These are phyloP conservation scores for Drosophila mercatorum DNA, from an alignment of 2,888 invertebrate species.

Conservation along the genomic window DNA sequence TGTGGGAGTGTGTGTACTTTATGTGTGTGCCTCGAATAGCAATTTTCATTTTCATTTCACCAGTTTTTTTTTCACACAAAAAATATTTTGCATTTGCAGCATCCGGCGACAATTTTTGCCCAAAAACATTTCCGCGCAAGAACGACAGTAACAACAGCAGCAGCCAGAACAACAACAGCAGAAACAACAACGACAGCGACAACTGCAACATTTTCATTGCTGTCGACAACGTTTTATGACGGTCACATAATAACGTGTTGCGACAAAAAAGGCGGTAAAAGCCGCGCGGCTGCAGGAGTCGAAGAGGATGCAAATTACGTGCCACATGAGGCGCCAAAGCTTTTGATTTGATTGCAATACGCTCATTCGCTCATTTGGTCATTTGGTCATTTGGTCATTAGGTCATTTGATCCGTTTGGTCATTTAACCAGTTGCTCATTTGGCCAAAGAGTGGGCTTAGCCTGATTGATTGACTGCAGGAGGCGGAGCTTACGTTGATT, in stretches of 20 bases:
- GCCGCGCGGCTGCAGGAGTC: conserved; percentile 5
- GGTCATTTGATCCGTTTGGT: conserved; percentile 15
- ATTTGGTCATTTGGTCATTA: conserved; percentile 18
- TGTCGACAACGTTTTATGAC: conserved; percentile 71
- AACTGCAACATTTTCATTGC: conserved; percentile 46
- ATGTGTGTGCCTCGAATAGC: conserved; percentile 31
- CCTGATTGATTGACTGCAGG: conserved; percentile 49
- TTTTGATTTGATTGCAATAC: conserved; percentile 72
- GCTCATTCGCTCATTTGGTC: conserved; percentile 19
- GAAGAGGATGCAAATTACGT: conserved; percentile 69
- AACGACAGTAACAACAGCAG: conserved; percentile 49
- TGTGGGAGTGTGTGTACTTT: conserved; percentile 12
- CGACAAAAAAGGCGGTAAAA: conserved; percentile 45
- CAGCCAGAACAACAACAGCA: conserved; percentile 12
- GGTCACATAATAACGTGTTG: conserved; percentile 69
- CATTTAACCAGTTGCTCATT: conserved; percentile 20
- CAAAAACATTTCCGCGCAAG: conserved; percentile 58
- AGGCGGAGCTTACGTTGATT: conserved; percentile 7
- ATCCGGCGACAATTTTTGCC: conserved; percentile 70
- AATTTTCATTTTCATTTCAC: conserved; percentile 73
- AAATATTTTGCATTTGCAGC: conserved; percentile 77
- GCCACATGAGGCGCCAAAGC: conserved; percentile 65
- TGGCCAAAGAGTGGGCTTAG: conserved; percentile 4
- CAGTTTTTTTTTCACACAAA: conserved; percentile 51
- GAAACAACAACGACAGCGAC: conserved; percentile 16